These are phyloP conservation scores for Lordiphosa clarofinis DNA, from an alignment of 1,140 invertebrate genomes.

Conservation along the genomic window DNA sequence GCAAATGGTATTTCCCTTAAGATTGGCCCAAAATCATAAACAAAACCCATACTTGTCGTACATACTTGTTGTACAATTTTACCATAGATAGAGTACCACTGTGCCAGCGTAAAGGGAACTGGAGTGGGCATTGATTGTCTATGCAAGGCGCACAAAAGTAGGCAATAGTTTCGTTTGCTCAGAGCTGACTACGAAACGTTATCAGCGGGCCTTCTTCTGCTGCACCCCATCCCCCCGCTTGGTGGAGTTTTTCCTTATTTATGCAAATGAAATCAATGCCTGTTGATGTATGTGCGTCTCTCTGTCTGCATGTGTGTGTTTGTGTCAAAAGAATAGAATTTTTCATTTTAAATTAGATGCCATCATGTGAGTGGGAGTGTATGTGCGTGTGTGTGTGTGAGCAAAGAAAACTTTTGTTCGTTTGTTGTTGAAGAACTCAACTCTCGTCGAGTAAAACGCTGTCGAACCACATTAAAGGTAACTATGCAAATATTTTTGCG, in stretches of 20 bases:
- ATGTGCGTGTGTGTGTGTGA: slow-evolving; percentile 27
- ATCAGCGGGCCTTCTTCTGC: slow-evolving; percentile 4
- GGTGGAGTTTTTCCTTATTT: slow-evolving; percentile 49
- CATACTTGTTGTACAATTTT: neutral
- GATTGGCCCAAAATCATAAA: too few relatives aligned
- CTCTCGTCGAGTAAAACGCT: slow-evolving; percentile 25
- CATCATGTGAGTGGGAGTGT: slow-evolving; percentile 9
- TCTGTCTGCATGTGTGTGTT: slow-evolving; percentile 13
- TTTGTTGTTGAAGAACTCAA: slow-evolving; percentile 62
- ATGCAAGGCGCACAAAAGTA: slow-evolving; percentile 13
- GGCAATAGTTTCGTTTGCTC: slow-evolving; percentile 26
- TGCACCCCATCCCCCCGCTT: neutral
- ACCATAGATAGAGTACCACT: neutral
- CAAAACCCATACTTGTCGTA: too few relatives aligned
- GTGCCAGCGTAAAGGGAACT: neutral
- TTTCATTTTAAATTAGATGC: slow-evolving; percentile 69
- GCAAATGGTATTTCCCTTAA: too few relatives aligned
- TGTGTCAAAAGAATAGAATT: slow-evolving; percentile 70
- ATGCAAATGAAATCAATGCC: slow-evolving; percentile 76
- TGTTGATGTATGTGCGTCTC: slow-evolving; percentile 31
- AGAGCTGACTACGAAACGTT: slow-evolving; percentile 5
- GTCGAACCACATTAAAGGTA: slow-evolving; percentile 79
- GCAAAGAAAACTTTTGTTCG: slow-evolving; percentile 65
- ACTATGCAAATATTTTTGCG: slow-evolving; percentile 79
- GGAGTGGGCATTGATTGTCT: neutral